Percentiles rank a stretch among this genome's conserved stretches.
These are phyloP conservation scores for Galago senegalensis DNA, from an alignment of 2,797 vertebrate species.

Conservation along the genomic window DNA sequence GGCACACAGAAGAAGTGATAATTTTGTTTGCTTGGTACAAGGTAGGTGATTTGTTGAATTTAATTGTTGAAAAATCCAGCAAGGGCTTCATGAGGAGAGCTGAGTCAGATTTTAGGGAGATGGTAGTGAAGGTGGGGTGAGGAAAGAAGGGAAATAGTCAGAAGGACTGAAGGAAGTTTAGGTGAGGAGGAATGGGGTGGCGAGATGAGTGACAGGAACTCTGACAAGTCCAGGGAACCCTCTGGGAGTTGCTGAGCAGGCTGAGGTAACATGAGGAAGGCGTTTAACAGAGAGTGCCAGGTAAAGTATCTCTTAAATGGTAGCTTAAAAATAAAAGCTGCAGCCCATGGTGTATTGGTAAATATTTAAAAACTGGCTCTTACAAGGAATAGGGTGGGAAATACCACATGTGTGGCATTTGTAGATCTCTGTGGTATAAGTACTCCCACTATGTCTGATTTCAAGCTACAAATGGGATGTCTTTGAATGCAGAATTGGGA, in stretches of 20 bases:
- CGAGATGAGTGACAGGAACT: neutral
- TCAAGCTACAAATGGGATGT: neutral
- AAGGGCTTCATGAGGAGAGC: neutral
- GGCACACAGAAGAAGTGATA: neutral
- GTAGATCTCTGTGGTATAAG: neutral
- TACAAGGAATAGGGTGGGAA: neutral
- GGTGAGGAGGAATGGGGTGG: neutral
- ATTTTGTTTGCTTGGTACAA: neutral
- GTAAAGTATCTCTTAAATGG: neutral
- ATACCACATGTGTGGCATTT: constrained; percentile 17
- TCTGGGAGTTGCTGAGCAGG: neutral
- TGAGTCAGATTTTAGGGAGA: neutral
- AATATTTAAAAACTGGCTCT: neutral
- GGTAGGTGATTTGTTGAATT: neutral
- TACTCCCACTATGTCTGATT: neutral
- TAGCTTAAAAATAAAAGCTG: neutral
- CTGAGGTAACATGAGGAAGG: neutral
- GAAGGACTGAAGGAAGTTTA: neutral
- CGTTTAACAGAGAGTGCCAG: neutral
- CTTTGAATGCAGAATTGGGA: constrained; percentile 60
- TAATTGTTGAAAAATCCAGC: constrained; percentile 6
- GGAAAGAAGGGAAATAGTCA: neutral
- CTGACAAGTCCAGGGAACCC: neutral
- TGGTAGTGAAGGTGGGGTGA: neutral
- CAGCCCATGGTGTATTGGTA: neutral